phyloP scores from a whole-genome alignment of 2,888 invertebrate species.

The Yponomeuta malinellus region DNA sequence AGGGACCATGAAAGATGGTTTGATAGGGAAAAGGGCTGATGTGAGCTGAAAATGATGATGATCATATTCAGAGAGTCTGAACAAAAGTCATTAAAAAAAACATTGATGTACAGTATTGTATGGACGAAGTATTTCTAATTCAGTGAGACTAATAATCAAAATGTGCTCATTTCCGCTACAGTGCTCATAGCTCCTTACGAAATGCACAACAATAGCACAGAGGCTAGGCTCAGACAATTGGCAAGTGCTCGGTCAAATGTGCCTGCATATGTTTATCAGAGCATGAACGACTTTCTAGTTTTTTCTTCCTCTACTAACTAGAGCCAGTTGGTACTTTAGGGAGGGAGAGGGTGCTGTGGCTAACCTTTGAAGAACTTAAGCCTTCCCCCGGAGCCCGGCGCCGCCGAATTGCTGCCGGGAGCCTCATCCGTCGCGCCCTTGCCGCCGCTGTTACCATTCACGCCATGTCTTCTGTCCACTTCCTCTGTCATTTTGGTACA shows the following conservation, averaged over 20 bases:
- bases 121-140: background rate
- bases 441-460: slow-evolving; percentile 81
- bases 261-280: slow-evolving; percentile 65
- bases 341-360: slow-evolving; percentile 18
- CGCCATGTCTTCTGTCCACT: slow-evolving; percentile 83
- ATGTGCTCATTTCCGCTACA: slow-evolving; percentile 47
- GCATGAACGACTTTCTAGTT: slow-evolving; percentile 74
- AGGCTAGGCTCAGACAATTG: slow-evolving; percentile 61
- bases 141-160: slow-evolving; percentile 15
- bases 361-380: slow-evolving; percentile 88
- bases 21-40: no score
- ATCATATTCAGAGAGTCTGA: no score
- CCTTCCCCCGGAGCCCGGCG: slow-evolving; percentile 79
- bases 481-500: slow-evolving; percentile 79
- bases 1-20: no score
- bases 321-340: background rate
- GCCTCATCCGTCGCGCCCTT: slow-evolving; percentile 68
- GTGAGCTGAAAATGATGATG: no score
- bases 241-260: slow-evolving; percentile 54
- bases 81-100: background rate
- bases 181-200: slow-evolving; percentile 52
- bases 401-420: slow-evolving; percentile 59
- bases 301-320: slow-evolving; percentile 26
- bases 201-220: slow-evolving; percentile 62
- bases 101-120: background rate